Conservation (phyloP, 1,140 invertebrate species). For the Drosophila parabipectinata region DNA sequence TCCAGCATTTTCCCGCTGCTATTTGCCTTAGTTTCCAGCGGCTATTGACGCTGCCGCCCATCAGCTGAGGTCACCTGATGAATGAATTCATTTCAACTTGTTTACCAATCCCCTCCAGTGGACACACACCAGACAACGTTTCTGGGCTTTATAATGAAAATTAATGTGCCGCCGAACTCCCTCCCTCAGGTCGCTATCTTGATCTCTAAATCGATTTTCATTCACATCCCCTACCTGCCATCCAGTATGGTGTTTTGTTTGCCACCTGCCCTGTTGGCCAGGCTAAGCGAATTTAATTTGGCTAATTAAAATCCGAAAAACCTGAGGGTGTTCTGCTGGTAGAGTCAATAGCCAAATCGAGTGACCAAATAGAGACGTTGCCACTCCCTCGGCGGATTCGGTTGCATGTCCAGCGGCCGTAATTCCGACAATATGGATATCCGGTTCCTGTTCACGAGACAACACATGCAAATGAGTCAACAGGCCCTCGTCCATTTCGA, state of each 20-base stretch:
- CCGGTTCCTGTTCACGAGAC: conserved; percentile 37
- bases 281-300: conserved; percentile 64
- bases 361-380: conserved; percentile 33
- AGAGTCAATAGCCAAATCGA: conserved; percentile 54
- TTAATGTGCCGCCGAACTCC: conserved; percentile 29
- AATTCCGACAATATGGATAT: conserved; percentile 42
- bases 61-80: conserved; percentile 48
- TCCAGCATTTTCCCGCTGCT: conserved; percentile 14
- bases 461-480: conserved; percentile 37
- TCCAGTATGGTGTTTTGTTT: conserved; percentile 7
- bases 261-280: conserved; percentile 23
- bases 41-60: conserved; percentile 6
- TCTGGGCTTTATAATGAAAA: conserved; percentile 35
- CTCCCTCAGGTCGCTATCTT: conserved; percentile 10
- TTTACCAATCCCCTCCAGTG: conserved; percentile 22
- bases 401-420: conserved; percentile 38
- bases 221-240: conserved; percentile 13
- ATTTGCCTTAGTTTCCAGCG: conserved; percentile 13
- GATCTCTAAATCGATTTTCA: conserved; percentile 49
- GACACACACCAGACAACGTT: conserved; percentile 4
- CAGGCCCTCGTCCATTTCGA: conserved; percentile 19
- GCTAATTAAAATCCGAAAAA: conserved; percentile 65
- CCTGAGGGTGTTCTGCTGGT: background rate
- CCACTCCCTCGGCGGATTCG: conserved; percentile 20
- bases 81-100: conserved; percentile 52